Evolutionary conservation across 2,113 vertebrate species (phyloP).

Genomic region (Paraplagusia blochii): DNA sequence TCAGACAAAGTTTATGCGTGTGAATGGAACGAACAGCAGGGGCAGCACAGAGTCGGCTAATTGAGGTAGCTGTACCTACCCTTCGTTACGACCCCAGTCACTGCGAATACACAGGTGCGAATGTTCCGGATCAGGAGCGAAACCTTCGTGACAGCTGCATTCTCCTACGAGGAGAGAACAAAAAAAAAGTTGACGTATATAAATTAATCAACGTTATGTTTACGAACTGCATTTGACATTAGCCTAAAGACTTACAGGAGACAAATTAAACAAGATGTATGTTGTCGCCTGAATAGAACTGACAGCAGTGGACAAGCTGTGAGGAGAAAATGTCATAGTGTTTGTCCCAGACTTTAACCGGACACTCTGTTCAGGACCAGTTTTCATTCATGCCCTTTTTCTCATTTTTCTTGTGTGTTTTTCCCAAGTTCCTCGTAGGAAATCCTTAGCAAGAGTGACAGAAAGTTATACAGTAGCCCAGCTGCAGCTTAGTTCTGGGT

Average conservation of each 20-base stretch:
- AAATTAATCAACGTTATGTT: conserved; percentile 34
- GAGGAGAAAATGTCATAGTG: too few species aligned
- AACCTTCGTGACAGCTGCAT: conserved; percentile 96
- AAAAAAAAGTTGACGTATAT: conserved; percentile 30
- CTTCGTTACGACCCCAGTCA: conserved; percentile 97
- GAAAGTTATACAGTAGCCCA: too few species aligned
- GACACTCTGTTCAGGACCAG: too few species aligned
- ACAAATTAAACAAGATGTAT: conserved; percentile 29
- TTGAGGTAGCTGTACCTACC: conserved; percentile 77
- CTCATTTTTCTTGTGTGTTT: too few species aligned
- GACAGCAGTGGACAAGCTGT: not conserved
- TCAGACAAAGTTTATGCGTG: too few species aligned
- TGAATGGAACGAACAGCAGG: conserved; percentile 8
- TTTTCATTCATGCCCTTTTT: too few species aligned
- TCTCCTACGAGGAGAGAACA: conserved; percentile 79
- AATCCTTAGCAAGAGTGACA: too few species aligned
- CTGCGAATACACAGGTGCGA: conserved; percentile 91
- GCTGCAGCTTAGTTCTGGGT: too few species aligned
- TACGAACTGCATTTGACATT: conserved; percentile 7
- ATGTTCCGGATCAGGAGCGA: conserved; percentile 87
- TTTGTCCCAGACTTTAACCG: too few species aligned
- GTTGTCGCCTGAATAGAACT: conserved; percentile 9
- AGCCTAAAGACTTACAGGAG: conserved; percentile 35
- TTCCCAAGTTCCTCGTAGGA: too few species aligned
- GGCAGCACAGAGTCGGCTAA: too few species aligned